Percentiles rank a stretch among this genome's conserved stretches.
These are phyloP conservation scores for Gandaritis pyraliata DNA, from an alignment of 2,888 invertebrate genomes.

Conservation along the genomic window DNA sequence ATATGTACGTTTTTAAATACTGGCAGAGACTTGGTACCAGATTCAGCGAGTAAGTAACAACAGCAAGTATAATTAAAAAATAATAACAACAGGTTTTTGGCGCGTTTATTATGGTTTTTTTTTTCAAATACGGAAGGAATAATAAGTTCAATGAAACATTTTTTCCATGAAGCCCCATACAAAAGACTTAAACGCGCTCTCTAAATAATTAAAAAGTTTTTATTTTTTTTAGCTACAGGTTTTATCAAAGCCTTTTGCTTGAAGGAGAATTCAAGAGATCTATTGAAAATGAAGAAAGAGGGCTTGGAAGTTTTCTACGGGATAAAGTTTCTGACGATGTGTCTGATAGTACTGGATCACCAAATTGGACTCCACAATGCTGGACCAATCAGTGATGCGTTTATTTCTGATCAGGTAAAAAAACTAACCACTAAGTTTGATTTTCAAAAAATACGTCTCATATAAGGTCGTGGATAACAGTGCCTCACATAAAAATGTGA, in stretches of 20 bases:
- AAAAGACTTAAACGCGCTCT: too few species aligned
- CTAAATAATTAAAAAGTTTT: neutral
- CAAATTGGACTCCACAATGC: conserved; percentile 80
- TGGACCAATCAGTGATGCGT: conserved; percentile 83
- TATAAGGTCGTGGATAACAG: too few species aligned
- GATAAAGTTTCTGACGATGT: conserved; percentile 82
- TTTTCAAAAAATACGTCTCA: too few species aligned
- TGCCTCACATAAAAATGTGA: too few species aligned
- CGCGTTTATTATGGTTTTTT: too few species aligned
- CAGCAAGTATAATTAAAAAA: too few species aligned
- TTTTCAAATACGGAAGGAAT: too few species aligned
- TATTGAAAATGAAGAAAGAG: conserved; percentile 59
- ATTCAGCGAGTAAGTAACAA: conserved; percentile 43
- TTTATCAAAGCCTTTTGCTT: conserved; percentile 66
- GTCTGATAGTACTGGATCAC: conserved; percentile 83
- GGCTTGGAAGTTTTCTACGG: conserved; percentile 84
- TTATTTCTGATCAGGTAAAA: conserved; percentile 80
- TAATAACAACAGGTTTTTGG: too few species aligned
- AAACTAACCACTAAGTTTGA: too few species aligned
- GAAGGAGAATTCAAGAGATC: conserved; percentile 66
- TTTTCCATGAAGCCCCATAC: too few species aligned
- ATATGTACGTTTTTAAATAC: conserved; percentile 61
- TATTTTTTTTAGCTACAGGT: conserved; percentile 50
- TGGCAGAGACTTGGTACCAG: conserved; percentile 32
- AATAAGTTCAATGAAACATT: too few species aligned